Evolutionary conservation across 53 echinoderm and acorn worm species (phyloP).

Genomic region (Mesocentrotus franciscanus): DNA sequence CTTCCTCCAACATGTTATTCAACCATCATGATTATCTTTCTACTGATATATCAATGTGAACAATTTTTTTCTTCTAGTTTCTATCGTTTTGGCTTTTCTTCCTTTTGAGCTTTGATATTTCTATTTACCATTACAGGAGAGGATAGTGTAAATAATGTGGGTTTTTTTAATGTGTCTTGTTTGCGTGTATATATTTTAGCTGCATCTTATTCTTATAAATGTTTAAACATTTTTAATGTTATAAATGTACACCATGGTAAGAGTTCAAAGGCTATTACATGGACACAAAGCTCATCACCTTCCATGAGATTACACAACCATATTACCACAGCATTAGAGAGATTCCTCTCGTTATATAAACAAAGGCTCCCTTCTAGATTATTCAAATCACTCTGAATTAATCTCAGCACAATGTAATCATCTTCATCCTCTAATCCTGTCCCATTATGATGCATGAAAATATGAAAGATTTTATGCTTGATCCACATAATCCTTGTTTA

Average conservation of each 20-base stretch:
- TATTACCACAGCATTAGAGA: background rate
- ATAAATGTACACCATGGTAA: background rate
- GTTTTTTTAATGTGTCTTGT: no score
- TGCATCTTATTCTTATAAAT: no score
- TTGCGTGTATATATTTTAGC: no score
- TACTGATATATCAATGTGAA: no score
- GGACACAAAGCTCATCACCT: background rate
- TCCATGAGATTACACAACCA: background rate
- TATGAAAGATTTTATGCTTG: background rate
- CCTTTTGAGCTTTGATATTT: no score
- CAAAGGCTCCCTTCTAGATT: background rate
- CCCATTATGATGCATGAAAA: background rate
- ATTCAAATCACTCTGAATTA: background rate
- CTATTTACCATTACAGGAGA: no score
- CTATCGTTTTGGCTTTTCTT: no score
- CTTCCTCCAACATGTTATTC: no score
- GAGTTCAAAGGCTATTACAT: background rate
- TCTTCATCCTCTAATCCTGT: background rate
- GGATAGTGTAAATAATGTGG: no score
- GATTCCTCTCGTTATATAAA: background rate
- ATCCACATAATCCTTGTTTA: constrained; percentile 14
- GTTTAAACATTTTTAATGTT: background rate
- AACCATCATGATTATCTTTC: no score
- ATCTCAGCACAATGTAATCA: background rate
- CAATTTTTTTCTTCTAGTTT: no score